Evolutionary conservation across 2,888 invertebrate genomes (phyloP).

Genomic region (Acanthosepion esculentum): DNA sequence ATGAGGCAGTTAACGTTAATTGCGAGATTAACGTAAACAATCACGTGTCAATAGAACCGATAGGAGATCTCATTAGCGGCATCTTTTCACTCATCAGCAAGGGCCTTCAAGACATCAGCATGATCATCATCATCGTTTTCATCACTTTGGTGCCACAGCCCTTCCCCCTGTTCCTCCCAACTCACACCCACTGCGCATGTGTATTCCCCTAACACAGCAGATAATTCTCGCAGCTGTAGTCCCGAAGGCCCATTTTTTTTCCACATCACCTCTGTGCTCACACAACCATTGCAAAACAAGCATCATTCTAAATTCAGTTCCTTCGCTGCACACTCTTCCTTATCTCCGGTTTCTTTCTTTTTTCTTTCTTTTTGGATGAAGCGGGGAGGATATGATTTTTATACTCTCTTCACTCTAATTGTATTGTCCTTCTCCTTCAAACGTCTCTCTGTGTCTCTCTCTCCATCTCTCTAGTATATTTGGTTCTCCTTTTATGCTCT

Average conservation of each 20-base stretch:
- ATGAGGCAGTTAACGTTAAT: not conserved
- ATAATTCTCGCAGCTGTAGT: not conserved
- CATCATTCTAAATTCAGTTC: too few species aligned
- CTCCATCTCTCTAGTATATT: too few species aligned
- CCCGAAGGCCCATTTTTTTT: not conserved
- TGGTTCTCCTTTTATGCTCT: too few species aligned
- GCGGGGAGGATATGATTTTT: too few species aligned
- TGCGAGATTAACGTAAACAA: not conserved
- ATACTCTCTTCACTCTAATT: too few species aligned
- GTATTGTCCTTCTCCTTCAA: not conserved
- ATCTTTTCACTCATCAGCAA: not conserved
- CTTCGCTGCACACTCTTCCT: not conserved
- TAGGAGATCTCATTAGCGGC: not conserved
- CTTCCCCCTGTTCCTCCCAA: not conserved
- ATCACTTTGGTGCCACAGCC: not conserved
- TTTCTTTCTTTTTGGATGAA: not conserved
- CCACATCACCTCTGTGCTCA: not conserved
- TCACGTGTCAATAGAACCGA: not conserved
- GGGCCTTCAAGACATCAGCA: not conserved
- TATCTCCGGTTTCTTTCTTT: not conserved
- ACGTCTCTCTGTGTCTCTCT: too few species aligned
- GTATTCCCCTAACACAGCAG: not conserved
- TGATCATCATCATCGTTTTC: not conserved
- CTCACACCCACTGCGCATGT: not conserved
- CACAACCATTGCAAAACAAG: not conserved